A percentile compares a stretch with the other conserved stretches of the same genome.
Conservation (phyloP, 2,797 vertebrate species). For the Alca torda region DNA sequence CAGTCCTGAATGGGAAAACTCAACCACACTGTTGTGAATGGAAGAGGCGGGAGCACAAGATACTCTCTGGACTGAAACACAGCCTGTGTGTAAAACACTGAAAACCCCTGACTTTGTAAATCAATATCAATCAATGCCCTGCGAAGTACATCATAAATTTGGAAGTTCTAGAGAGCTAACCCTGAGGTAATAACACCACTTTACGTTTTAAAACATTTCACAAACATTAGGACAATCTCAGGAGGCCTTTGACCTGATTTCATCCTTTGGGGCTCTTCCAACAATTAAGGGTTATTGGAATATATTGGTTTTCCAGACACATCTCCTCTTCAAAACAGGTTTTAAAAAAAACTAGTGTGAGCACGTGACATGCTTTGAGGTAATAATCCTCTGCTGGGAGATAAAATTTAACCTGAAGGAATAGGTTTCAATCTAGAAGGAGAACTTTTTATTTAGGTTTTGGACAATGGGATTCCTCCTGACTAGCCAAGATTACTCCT, state of each 20-base stretch:
- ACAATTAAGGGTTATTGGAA: constrained; percentile 5
- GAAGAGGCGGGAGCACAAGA: neutral
- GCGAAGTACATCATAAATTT: constrained; percentile 38
- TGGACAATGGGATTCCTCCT: neutral
- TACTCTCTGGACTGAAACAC: neutral
- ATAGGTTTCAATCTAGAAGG: neutral
- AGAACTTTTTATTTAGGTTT: constrained; percentile 14
- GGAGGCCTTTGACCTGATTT: neutral
- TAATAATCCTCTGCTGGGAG: neutral
- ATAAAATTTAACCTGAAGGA: constrained; percentile 24
- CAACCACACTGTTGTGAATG: neutral
- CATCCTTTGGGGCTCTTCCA: neutral
- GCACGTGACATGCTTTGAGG: neutral
- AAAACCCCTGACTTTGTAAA: constrained; percentile 10
- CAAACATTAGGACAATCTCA: neutral
- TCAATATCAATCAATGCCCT: constrained; percentile 41
- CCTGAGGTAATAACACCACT: neutral
- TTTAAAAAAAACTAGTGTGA: neutral
- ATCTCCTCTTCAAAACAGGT: neutral
- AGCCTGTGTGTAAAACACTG: neutral
- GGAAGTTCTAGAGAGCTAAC: neutral
- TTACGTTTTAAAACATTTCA: constrained; percentile 15
- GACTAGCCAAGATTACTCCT: neutral
- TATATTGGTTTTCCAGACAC: neutral
- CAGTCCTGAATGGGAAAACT: neutral